Conservation (phyloP, 2,888 invertebrate genomes). For the Sarcophaga carnaria region DNA sequence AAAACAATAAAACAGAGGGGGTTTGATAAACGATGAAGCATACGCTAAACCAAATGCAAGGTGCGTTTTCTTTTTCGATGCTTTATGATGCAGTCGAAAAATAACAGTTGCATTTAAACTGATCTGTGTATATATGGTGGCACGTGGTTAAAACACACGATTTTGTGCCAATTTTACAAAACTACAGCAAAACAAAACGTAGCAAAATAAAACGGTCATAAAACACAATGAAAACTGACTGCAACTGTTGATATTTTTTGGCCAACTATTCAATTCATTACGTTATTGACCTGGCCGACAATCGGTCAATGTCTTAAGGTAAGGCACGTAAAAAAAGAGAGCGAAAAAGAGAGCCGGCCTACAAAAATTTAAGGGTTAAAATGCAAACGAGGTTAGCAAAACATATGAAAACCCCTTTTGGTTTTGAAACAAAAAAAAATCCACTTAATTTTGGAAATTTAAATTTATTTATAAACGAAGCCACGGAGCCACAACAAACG, state of each 20-base stretch:
- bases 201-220: not conserved
- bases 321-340: not conserved
- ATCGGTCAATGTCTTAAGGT: conserved; percentile 44
- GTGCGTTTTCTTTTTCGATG: conserved; percentile 63
- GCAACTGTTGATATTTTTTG: conserved; percentile 62
- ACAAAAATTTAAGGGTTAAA: conserved; percentile 36
- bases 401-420: conserved; percentile 39
- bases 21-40: not conserved
- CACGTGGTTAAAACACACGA: conserved; percentile 66
- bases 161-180: conserved; percentile 63
- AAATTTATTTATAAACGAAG: not conserved
- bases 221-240: conserved; percentile 61
- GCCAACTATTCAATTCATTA: not conserved
- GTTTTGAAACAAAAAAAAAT: conserved; percentile 29
- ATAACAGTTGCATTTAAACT: conserved; percentile 64
- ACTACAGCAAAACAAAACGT: not conserved
- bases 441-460: conserved; percentile 47
- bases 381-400: conserved; percentile 31
- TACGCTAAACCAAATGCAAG: conserved; percentile 59
- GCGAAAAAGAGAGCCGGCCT: not conserved
- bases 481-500: conserved; percentile 29
- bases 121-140: conserved; percentile 22
- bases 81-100: conserved; percentile 66
- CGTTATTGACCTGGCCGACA: conserved; percentile 48
- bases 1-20: conserved; percentile 24